Conservation (phyloP, 2,113 vertebrate genomes). For the Ceuthmochares aereus region DNA sequence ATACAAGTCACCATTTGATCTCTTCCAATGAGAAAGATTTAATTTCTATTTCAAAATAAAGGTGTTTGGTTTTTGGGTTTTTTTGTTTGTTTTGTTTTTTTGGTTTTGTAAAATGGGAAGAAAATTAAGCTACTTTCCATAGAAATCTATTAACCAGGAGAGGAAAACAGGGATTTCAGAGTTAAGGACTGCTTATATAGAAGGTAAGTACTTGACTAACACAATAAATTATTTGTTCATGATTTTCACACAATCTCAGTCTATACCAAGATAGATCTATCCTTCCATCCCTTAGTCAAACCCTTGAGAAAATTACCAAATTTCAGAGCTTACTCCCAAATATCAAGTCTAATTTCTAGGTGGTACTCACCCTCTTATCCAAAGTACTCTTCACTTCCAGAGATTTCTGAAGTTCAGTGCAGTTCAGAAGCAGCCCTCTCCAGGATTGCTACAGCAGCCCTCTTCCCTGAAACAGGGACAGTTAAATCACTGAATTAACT, state of each 20-base stretch:
- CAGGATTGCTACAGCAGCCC: not conserved
- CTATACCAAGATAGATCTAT: not conserved
- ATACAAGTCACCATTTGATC: not conserved
- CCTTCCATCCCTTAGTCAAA: not conserved
- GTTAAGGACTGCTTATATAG: not conserved
- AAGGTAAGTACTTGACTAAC: not conserved
- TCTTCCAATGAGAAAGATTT: not conserved
- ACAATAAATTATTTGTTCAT: not conserved
- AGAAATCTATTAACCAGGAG: not conserved
- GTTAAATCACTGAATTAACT: slow-evolving; percentile 1
- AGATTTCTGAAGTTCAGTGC: not conserved
- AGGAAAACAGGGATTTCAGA: not conserved
- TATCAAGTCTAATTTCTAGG: not conserved
- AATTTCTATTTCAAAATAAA: not conserved
- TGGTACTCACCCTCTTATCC: slow-evolving; percentile 37
- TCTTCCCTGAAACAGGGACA: not conserved
- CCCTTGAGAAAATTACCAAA: not conserved
- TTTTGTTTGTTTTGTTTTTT: too few species aligned
- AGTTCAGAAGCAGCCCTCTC: not conserved
- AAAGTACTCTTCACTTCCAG: not conserved
- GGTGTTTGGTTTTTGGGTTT: not conserved
- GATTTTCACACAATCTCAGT: not conserved
- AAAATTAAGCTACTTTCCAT: not conserved
- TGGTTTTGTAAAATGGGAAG: not conserved
- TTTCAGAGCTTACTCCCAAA: not conserved